A percentile compares a stretch with the other conserved stretches of the same genome.
phyloP scores from a whole-genome alignment of 2,888 invertebrate genomes.

The Oxycera nigricornis region DNA sequence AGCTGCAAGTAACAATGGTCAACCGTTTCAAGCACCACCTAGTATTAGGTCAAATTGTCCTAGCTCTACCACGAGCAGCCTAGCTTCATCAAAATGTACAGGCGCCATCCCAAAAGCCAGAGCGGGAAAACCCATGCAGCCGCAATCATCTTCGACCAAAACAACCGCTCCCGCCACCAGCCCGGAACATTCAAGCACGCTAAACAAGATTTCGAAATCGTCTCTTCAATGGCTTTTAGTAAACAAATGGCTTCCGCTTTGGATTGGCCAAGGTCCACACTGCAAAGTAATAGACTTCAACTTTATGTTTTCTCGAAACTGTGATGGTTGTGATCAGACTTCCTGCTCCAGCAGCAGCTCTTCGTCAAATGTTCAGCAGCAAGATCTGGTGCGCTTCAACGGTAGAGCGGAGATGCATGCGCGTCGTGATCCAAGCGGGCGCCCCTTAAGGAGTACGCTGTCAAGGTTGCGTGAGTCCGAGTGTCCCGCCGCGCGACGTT shows the following conservation, averaged over 20 bases:
- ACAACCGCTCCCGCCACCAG: constrained; percentile 50
- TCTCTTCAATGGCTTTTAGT: constrained; percentile 72
- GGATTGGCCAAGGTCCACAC: constrained; percentile 67
- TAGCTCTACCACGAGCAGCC: neutral
- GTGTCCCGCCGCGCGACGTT: constrained; percentile 39
- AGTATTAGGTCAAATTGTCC: neutral
- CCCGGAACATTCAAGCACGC: constrained; percentile 54
- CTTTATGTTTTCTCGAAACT: constrained; percentile 62
- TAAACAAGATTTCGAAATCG: constrained; percentile 67
- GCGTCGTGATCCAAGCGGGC: constrained; percentile 51
- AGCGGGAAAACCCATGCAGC: constrained; percentile 48
- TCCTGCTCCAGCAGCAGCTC: constrained; percentile 43
- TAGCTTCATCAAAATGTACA: constrained; percentile 37
- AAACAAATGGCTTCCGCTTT: constrained; percentile 71
- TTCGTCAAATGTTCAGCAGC: constrained; percentile 54
- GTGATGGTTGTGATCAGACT: constrained; percentile 57
- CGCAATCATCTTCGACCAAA: constrained; percentile 49
- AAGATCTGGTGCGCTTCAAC: constrained; percentile 60
- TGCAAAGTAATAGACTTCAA: constrained; percentile 65
- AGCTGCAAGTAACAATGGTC: constrained; percentile 48
- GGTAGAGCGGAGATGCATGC: constrained; percentile 55
- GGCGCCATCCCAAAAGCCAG: constrained; percentile 47
- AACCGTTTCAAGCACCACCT: neutral
- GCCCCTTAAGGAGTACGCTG: constrained; percentile 57
- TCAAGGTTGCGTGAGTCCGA: constrained; percentile 56